Conservation (phyloP, 2,113 vertebrate species). For the Erythrolamprus reginae region DNA sequence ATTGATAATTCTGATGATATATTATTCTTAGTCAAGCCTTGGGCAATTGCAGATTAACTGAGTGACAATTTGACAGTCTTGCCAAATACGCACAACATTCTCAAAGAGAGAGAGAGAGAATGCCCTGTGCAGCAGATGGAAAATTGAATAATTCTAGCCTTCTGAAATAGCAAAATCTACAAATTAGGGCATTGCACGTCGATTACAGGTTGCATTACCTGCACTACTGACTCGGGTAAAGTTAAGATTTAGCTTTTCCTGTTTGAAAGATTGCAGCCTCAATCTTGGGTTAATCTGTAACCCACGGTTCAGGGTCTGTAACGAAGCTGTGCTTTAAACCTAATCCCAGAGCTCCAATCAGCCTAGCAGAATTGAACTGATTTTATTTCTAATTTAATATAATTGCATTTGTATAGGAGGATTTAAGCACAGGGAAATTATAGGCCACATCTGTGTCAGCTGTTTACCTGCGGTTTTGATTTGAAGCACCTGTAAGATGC, state of each 20-base stretch:
- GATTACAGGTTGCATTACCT: background rate
- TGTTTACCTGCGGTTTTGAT: slow-evolving; percentile 15
- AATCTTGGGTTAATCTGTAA: background rate
- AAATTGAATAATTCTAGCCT: background rate
- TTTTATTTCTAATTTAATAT: slow-evolving; percentile 9
- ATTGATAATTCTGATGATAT: background rate
- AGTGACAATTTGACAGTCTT: slow-evolving; percentile 20
- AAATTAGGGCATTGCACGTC: background rate
- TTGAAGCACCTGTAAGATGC: background rate
- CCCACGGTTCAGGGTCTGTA: background rate
- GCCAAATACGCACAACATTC: background rate
- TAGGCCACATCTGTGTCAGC: slow-evolving; percentile 3
- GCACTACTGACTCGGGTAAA: background rate
- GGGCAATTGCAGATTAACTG: background rate
- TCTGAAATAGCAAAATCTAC: background rate
- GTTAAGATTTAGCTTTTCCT: background rate
- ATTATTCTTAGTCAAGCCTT: slow-evolving; percentile 4
- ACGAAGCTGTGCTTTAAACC: background rate
- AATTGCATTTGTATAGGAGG: slow-evolving; percentile 10
- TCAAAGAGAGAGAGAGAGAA: background rate
- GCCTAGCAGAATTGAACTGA: background rate
- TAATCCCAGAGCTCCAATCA: slow-evolving; percentile 18
- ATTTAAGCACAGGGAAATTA: slow-evolving; percentile 18
- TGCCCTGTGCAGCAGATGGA: background rate
- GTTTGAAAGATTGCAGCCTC: background rate